Conservation (phyloP, 2,113 vertebrate genomes). For the Typhlomys cinereus region DNA sequence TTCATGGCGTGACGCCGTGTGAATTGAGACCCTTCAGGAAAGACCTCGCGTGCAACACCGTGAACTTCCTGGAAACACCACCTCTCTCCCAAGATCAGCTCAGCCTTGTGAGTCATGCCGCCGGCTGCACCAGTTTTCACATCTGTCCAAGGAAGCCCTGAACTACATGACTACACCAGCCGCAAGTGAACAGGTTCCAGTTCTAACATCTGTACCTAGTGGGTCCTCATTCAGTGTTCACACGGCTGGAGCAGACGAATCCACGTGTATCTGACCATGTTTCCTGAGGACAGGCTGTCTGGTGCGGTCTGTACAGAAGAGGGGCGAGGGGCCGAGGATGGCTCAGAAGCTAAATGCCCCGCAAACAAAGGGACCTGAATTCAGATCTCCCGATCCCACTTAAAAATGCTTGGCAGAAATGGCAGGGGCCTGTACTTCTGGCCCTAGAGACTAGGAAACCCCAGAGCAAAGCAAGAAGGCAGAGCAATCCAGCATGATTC, state of each 20-base stretch:
- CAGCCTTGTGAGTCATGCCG: fast-evolving
- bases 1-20: not conserved
- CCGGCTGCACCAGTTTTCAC: too few relatives aligned
- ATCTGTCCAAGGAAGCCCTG: not conserved
- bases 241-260: not conserved
- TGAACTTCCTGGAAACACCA: not conserved
- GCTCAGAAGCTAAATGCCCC: too few relatives aligned
- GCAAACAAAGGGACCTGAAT: too few relatives aligned
- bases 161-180: not conserved
- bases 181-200: not conserved
- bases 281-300: not conserved
- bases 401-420: too few relatives aligned
- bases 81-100: too few relatives aligned
- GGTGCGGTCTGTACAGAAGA: too few relatives aligned
- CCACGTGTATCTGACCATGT: not conserved
- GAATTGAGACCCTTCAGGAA: not conserved
- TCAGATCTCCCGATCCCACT: too few relatives aligned
- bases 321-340: too few relatives aligned
- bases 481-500: too few relatives aligned
- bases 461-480: too few relatives aligned
- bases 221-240: not conserved
- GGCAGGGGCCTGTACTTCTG: too few relatives aligned
- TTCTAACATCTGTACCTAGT: not conserved
- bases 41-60: fast-evolving
- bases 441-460: too few relatives aligned